Conservation (phyloP, 2,888 invertebrate species). For the Blera fallax region DNA sequence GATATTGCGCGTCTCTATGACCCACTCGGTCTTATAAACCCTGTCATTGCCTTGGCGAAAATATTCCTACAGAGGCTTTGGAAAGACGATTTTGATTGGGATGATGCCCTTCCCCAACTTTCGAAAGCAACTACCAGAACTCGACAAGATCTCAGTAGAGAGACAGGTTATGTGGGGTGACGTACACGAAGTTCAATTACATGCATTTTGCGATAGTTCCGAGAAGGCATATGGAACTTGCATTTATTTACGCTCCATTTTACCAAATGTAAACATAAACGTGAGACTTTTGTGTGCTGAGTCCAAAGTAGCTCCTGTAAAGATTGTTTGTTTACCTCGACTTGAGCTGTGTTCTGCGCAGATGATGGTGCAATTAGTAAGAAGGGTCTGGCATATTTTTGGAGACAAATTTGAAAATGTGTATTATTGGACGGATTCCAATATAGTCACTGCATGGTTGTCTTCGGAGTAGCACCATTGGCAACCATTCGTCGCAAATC, state of each 20-base stretch:
- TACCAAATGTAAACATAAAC: neutral
- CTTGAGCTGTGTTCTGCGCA: conserved; percentile 47
- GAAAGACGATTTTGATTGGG: conserved; percentile 4
- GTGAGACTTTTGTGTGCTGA: too few relatives aligned
- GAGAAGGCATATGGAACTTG: conserved; percentile 41
- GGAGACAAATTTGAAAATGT: neutral
- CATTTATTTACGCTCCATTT: conserved; percentile 13
- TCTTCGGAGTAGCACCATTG: conserved; percentile 22
- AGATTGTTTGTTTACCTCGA: conserved; percentile 29
- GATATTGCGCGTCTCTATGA: conserved; percentile 37
- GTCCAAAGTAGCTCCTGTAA: conserved; percentile 36
- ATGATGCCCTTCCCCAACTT: conserved; percentile 20
- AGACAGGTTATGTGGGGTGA: conserved; percentile 19
- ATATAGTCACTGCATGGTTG: conserved; percentile 27
- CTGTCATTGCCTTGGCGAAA: conserved; percentile 18
- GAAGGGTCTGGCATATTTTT: conserved; percentile 2
- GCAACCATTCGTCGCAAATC: conserved; percentile 46
- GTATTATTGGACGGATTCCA: conserved; percentile 51
- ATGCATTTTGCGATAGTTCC: conserved; percentile 43
- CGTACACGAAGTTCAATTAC: conserved; percentile 16
- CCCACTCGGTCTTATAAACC: conserved; percentile 23
- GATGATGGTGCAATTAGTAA: conserved; percentile 36
- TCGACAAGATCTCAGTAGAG: too few relatives aligned
- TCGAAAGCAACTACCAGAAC: too few relatives aligned
- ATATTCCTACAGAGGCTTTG: conserved; percentile 18